Conservation (phyloP, 1,140 invertebrate species). For the Zaprionus capensis region DNA sequence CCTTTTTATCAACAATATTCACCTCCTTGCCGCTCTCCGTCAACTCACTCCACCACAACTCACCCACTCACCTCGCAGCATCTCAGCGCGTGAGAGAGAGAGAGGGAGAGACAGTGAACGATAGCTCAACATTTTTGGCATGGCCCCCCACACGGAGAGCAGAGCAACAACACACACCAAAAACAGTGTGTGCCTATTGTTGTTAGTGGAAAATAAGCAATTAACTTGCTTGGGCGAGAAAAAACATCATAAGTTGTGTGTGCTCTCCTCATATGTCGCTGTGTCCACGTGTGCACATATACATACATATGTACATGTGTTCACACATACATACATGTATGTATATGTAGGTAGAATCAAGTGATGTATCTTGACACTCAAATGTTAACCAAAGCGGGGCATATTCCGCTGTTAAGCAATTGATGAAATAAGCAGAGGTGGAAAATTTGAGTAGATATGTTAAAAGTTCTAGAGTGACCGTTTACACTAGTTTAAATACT, state of each 20-base stretch:
- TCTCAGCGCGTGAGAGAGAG: slow-evolving; percentile 7
- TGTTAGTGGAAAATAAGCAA: slow-evolving; percentile 59
- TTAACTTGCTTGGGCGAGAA: slow-evolving; percentile 44
- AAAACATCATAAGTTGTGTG: slow-evolving; percentile 7
- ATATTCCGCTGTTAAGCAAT: neutral
- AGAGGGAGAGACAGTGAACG: slow-evolving; percentile 27
- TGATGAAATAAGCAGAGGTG: neutral
- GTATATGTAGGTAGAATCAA: slow-evolving; percentile 12
- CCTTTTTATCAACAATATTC: slow-evolving; percentile 45
- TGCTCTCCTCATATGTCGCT: neutral
- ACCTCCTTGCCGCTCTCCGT: neutral
- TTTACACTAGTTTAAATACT: neutral
- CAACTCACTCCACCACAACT: neutral
- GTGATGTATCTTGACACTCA: slow-evolving; percentile 21
- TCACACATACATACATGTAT: slow-evolving; percentile 2
- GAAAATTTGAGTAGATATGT: neutral
- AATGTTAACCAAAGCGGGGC: slow-evolving; percentile 1
- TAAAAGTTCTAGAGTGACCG: neutral
- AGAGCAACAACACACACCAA: slow-evolving; percentile 9
- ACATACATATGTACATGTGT: slow-evolving; percentile 9
- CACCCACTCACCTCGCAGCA: slow-evolving; percentile 10
- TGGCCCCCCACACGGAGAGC: slow-evolving; percentile 26
- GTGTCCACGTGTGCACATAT: slow-evolving; percentile 8
- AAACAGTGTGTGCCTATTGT: slow-evolving; percentile 45
- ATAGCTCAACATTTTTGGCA: slow-evolving; percentile 53